Evolutionary conservation across 2,888 invertebrate species (phyloP).

Genomic region (Polymixis lichenea): DNA sequence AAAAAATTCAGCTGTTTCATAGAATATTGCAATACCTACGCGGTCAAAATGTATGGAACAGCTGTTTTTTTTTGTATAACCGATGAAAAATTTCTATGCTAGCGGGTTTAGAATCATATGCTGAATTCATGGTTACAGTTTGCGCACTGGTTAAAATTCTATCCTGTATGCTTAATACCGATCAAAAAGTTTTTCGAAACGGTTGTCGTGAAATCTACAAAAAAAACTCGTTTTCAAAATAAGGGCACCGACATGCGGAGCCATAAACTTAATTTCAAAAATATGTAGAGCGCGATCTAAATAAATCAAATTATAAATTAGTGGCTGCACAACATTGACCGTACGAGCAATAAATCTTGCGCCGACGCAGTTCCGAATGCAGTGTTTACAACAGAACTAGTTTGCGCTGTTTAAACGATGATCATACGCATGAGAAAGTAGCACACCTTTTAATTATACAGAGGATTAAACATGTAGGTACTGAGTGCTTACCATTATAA

Average conservation of each 20-base stretch:
- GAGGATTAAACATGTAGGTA: neutral
- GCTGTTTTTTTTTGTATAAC: too few relatives aligned
- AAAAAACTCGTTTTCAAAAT: neutral
- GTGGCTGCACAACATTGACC: slow-evolving; percentile 17
- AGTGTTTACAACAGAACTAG: slow-evolving; percentile 31
- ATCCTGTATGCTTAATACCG: too few relatives aligned
- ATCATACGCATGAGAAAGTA: slow-evolving; percentile 45
- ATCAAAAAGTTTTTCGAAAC: neutral
- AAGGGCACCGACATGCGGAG: neutral
- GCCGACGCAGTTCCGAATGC: slow-evolving; percentile 33
- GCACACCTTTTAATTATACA: slow-evolving; percentile 30
- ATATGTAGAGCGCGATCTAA: slow-evolving; percentile 3
- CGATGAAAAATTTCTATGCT: too few relatives aligned
- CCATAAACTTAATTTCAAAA: neutral
- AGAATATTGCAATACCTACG: too few relatives aligned
- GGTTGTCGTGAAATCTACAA: too few relatives aligned
- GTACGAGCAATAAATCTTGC: slow-evolving; percentile 44
- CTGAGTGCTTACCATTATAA: neutral
- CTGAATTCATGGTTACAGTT: too few relatives aligned
- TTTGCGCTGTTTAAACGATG: slow-evolving; percentile 13
- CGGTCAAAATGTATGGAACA: too few relatives aligned
- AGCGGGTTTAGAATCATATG: too few relatives aligned
- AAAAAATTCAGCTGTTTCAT: too few relatives aligned
- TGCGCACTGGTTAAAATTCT: too few relatives aligned
- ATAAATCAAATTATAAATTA: slow-evolving; percentile 26